Evolutionary conservation across 1,140 invertebrate genomes (phyloP).

Genomic region (Manduca sexta): DNA sequence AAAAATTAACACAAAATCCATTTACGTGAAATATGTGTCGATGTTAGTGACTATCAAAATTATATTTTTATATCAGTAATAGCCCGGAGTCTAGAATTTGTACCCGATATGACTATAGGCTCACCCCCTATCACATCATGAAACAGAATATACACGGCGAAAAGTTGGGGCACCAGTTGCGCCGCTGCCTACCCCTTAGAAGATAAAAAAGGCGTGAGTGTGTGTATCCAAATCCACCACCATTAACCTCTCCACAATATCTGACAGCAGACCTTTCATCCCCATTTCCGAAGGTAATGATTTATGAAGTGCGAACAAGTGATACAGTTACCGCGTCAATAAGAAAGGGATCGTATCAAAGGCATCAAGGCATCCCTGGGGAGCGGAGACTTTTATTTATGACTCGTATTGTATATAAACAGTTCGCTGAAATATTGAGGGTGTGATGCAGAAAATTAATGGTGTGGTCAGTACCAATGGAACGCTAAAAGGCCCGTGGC

Average conservation of each 20-base stretch:
- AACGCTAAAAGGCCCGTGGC: slow-evolving; percentile 56
- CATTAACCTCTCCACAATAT: neutral
- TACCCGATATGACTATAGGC: too few species aligned
- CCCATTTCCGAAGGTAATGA: slow-evolving; percentile 26
- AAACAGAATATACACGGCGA: too few species aligned
- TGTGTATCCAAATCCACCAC: neutral
- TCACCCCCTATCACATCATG: too few species aligned
- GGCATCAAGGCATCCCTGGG: slow-evolving; percentile 52
- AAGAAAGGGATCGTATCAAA: slow-evolving; percentile 66
- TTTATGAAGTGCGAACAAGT: slow-evolving; percentile 42
- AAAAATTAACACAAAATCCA: too few species aligned
- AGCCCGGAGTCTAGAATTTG: too few species aligned
- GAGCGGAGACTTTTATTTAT: slow-evolving; percentile 62
- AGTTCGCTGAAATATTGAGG: slow-evolving; percentile 60
- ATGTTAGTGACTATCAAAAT: too few species aligned
- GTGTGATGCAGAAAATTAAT: slow-evolving; percentile 68
- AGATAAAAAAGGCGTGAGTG: too few species aligned
- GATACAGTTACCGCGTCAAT: slow-evolving; percentile 58
- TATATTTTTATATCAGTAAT: too few species aligned
- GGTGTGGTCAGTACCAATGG: slow-evolving; percentile 58
- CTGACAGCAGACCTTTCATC: slow-evolving; percentile 7
- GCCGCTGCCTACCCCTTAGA: too few species aligned
- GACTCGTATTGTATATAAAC: slow-evolving; percentile 67
- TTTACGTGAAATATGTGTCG: too few species aligned
- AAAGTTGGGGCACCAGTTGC: too few species aligned